Evolutionary conservation across 2,888 invertebrate species (phyloP).

Genomic region (Augochlorella aurata): DNA sequence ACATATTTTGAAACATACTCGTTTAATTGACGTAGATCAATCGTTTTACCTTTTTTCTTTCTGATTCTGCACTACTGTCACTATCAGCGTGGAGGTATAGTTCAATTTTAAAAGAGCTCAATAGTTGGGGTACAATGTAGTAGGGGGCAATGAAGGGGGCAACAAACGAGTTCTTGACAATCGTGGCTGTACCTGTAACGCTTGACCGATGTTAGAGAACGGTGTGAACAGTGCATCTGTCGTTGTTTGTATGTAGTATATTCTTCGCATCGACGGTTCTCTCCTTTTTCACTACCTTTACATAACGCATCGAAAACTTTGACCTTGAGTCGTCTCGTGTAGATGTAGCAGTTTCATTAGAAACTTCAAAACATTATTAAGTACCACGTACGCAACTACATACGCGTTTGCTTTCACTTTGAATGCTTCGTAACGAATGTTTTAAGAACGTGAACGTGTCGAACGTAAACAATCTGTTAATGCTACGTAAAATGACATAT

Average conservation of each 20-base stretch:
- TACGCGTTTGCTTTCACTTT: conserved; percentile 10
- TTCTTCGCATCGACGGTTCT: conserved; percentile 19
- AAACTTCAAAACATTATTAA: conserved; percentile 19
- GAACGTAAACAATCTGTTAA: not conserved
- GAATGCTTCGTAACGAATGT: not conserved
- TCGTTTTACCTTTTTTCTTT: not conserved
- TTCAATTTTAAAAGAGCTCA: conserved; percentile 42
- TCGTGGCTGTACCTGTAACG: conserved; percentile 51
- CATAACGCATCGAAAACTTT: conserved; percentile 34
- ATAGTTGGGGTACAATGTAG: conserved; percentile 38
- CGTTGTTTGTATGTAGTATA: conserved; percentile 41
- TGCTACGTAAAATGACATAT: not conserved
- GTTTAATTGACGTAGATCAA: conserved; percentile 12
- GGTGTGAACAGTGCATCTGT: conserved; percentile 44
- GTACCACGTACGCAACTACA: not conserved
- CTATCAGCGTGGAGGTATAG: conserved; percentile 27
- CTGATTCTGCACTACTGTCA: not conserved
- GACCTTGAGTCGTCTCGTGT: conserved; percentile 32
- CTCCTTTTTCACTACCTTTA: conserved; percentile 30
- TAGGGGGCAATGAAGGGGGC: conserved; percentile 45
- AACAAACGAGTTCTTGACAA: conserved; percentile 55
- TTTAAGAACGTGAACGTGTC: not conserved
- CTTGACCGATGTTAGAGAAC: conserved; percentile 49
- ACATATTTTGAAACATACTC: not conserved
- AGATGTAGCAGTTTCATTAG: conserved; percentile 4